Evolutionary conservation across 2,888 invertebrate species (phyloP), one percentile per base, ranked within the genome.

Genomic region (Ypsolopha sequella): DNA sequence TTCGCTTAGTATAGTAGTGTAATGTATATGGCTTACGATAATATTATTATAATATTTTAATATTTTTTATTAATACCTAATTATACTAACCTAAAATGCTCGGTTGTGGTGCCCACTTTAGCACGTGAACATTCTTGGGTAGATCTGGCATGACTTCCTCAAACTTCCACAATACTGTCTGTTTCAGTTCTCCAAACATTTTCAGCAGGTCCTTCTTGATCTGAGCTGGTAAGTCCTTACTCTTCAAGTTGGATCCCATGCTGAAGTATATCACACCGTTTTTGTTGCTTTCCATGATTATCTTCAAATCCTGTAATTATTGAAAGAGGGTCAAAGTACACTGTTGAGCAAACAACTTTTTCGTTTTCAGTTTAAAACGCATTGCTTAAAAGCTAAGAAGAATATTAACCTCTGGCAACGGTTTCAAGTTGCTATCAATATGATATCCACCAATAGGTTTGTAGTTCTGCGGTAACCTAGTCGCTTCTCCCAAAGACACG

Each of bases 181-280:
- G 70, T 52, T 72, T 70, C 46, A 80, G 54, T 45, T 61, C 60
- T 1, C 64, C 58, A 51, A 80, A 74, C 13, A 66, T 63, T 36
- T 57, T 57, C 4, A 73, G 14, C 10, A 76, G 56, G 0, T 54
- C 57, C 10, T 58, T 54, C 36, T 65, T 63, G 3, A 62, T 54
- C 34, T 63, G 57, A 9, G 61, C 59, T 1, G 74, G 65, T 56
- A 78, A 60, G 0, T 64, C 59, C 13, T 62, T 64, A 36, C 70
- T 70, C 46, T 67, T 63, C 34, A 76, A 55, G 38, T 70, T 71
- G 0, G 76, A 71, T 0, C 80, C 80, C 65, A 80, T 64, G 52
- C 76, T 78, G 59, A 80, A 77, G 59, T 66, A 73, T 36, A 79
- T 67, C 0, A 73, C 68, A 0, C 80, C 79, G 33, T 75, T 52